phyloP scores from a whole-genome alignment of 1,140 invertebrate genomes.

The Lasioglossum albipes region DNA sequence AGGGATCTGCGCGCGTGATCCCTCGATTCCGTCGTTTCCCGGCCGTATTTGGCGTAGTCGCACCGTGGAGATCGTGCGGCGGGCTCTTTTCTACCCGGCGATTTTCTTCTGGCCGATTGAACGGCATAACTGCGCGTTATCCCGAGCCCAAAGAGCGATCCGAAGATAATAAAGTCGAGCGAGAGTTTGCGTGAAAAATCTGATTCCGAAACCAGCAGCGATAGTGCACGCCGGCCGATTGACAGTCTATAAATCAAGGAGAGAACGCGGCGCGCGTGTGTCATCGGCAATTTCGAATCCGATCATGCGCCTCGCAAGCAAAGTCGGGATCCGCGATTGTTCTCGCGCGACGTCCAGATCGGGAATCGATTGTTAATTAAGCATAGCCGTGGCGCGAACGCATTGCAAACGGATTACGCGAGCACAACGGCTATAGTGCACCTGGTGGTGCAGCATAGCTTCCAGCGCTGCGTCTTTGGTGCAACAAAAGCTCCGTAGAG shows the following conservation, averaged over 20 bases:
- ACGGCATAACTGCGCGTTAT: not conserved
- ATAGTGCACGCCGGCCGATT: too few relatives aligned
- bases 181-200: not conserved
- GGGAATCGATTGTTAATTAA: constrained; percentile 10
- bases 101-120: constrained; percentile 21
- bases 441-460: not conserved
- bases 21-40: constrained; percentile 33
- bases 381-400: not conserved
- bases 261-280: not conserved
- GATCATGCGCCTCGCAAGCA: not conserved
- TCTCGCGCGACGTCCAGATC: not conserved
- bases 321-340: not conserved
- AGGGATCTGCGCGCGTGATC: constrained; percentile 53
- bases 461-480: constrained; percentile 17
- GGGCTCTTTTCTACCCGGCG: not conserved
- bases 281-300: constrained; percentile 3
- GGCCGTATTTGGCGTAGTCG: constrained; percentile 44
- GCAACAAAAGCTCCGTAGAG: constrained; percentile 53
- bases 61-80: not conserved
- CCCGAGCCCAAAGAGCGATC: not conserved
- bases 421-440: not conserved
- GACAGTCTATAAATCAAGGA: too few relatives aligned
- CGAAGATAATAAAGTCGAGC: not conserved
- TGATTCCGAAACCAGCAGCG: not conserved
- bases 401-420: not conserved